Conservation (phyloP, 2,888 invertebrate genomes). For the Baronia brevicornis region DNA sequence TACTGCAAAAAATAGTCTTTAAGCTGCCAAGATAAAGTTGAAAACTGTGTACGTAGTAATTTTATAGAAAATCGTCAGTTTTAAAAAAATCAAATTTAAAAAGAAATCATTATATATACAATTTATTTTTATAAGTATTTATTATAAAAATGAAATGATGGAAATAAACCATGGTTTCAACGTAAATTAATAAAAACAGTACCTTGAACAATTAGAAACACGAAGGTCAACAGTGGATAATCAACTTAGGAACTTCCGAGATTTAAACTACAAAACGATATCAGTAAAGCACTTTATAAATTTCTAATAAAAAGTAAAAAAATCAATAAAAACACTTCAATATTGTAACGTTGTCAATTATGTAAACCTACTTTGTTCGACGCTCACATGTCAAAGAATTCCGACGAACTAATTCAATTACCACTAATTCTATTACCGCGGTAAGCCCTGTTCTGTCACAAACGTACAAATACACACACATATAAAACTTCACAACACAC, state of each 20-base stretch:
- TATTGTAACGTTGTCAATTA: slow-evolving; percentile 13
- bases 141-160: too few species aligned
- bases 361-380: slow-evolving; percentile 13
- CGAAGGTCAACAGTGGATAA: neutral
- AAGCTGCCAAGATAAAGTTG: too few species aligned
- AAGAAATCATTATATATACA: too few species aligned
- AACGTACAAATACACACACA: slow-evolving; percentile 31
- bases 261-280: neutral
- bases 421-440: slow-evolving; percentile 62
- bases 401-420: slow-evolving; percentile 63
- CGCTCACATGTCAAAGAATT: slow-evolving; percentile 15
- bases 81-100: too few species aligned
- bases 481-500: slow-evolving; percentile 10
- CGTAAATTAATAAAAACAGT: too few species aligned
- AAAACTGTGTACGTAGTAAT: too few species aligned
- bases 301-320: neutral
- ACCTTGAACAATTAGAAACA: too few species aligned
- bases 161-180: too few species aligned
- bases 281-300: neutral
- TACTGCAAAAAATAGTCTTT: too few species aligned
- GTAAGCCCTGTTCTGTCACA: slow-evolving; percentile 40
- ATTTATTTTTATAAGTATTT: too few species aligned
- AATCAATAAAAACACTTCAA: slow-evolving; percentile 11
- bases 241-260: neutral
- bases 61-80: too few species aligned